These are phyloP conservation scores for Trematocara stigmaticum DNA, from an alignment of 2,113 vertebrate species.

Conservation along the genomic window DNA sequence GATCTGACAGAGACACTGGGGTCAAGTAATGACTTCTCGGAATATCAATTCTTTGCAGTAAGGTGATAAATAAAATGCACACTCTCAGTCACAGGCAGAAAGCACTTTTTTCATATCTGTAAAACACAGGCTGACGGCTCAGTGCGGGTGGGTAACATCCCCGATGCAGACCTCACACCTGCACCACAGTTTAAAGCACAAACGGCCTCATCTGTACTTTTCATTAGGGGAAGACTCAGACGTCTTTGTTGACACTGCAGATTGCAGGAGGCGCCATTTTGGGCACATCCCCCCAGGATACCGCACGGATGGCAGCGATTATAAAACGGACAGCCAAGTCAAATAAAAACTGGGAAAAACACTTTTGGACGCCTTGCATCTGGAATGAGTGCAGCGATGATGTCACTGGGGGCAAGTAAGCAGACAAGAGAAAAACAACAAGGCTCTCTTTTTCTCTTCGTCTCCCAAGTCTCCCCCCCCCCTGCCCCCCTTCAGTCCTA, in stretches of 20 bases:
- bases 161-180: background rate
- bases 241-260: background rate
- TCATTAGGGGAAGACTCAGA: background rate
- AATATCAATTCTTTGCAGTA: background rate
- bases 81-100: background rate
- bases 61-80: background rate
- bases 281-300: background rate
- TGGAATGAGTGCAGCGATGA: conserved; percentile 76
- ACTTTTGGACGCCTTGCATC: conserved; percentile 73
- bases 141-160: background rate
- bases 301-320: background rate
- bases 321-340: conserved; percentile 27
- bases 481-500: conserved; percentile 71
- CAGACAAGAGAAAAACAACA: conserved; percentile 84
- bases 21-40: background rate
- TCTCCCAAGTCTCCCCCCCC: background rate
- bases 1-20: background rate
- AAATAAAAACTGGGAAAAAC: conserved; percentile 43
- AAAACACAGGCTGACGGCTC: background rate
- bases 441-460: conserved; percentile 72
- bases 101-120: background rate
- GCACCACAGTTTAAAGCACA: background rate
- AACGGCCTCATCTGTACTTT: background rate
- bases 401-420: conserved; percentile 85
- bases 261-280: conserved; percentile 1